Percentiles rank a stretch among this genome's conserved stretches.
phyloP scores from a whole-genome alignment of 2,797 vertebrate species.

The Vultur gryphus region DNA sequence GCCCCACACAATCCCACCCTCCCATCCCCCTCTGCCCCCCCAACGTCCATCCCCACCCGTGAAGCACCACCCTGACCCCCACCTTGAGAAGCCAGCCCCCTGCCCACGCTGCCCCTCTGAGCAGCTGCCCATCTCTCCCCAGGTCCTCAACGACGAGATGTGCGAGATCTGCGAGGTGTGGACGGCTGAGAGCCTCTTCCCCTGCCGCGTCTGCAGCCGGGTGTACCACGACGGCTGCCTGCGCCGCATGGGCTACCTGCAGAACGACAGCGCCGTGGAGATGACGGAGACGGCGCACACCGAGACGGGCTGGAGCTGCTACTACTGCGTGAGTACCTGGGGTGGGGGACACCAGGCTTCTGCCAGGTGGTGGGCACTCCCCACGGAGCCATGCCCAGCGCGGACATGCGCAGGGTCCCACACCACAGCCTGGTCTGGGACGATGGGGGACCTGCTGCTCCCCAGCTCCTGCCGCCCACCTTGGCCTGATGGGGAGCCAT shows the following conservation, averaged over 20 bases:
- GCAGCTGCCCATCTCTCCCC: neutral
- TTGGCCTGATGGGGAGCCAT: neutral
- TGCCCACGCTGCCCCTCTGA: neutral
- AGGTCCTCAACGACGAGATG: conserved; percentile 90
- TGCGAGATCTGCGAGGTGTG: conserved; percentile 97
- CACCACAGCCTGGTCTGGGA: fast-evolving
- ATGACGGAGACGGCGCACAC: conserved; percentile 88
- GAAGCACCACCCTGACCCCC: neutral
- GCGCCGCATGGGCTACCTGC: conserved; percentile 89
- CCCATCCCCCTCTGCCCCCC: neutral
- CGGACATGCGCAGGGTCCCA: fast-evolving
- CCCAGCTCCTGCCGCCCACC: neutral
- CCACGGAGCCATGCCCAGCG: neutral
- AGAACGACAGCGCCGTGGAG: conserved; percentile 80
- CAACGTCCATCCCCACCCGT: neutral
- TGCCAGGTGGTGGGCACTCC: neutral
- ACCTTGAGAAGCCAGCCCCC: neutral
- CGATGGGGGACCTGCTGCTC: fast-evolving
- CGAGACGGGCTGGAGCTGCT: conserved; percentile 93
- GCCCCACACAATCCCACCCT: neutral
- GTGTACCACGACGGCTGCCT: conserved; percentile 95
- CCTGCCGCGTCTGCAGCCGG: conserved; percentile 88
- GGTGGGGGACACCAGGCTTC: neutral
- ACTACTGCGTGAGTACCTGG: conserved; percentile 87
- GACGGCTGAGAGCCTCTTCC: conserved; percentile 93